phyloP scores from a whole-genome alignment of 1,140 invertebrate genomes.

The Sinonovacula constricta region DNA sequence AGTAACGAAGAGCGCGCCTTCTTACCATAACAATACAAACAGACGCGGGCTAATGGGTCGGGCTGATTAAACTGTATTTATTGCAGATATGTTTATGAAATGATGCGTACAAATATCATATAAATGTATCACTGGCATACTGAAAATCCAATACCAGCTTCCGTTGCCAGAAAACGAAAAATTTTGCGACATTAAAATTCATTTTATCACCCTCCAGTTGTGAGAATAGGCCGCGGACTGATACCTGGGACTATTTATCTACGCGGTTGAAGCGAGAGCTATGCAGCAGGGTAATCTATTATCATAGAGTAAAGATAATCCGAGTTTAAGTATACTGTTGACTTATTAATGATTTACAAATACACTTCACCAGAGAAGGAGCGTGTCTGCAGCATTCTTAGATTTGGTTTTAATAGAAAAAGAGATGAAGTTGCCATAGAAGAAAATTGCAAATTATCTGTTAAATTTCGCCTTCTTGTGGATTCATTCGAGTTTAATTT shows the following conservation, averaged over 20 bases:
- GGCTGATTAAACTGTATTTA: conserved; percentile 35
- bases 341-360: conserved; percentile 35
- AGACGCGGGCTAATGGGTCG: conserved; percentile 24
- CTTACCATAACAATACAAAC: background rate
- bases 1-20: no score
- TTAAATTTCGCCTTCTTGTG: no score
- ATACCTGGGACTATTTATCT: conserved; percentile 33
- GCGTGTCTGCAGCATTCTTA: background rate
- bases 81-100: conserved; percentile 34
- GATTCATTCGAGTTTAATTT: no score
- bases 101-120: conserved; percentile 28
- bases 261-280: conserved; percentile 5
- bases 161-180: conserved; percentile 47
- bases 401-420: no score
- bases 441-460: no score
- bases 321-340: conserved; percentile 14
- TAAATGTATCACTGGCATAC: background rate
- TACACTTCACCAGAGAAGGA: background rate
- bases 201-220: conserved; percentile 38
- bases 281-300: conserved; percentile 31
- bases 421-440: no score
- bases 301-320: conserved; percentile 28
- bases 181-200: conserved; percentile 45
- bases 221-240: conserved; percentile 29
- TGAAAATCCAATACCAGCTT: conserved; percentile 19